Conservation (phyloP, 1,140 invertebrate species). For the Oreohelix idahoensis region DNA sequence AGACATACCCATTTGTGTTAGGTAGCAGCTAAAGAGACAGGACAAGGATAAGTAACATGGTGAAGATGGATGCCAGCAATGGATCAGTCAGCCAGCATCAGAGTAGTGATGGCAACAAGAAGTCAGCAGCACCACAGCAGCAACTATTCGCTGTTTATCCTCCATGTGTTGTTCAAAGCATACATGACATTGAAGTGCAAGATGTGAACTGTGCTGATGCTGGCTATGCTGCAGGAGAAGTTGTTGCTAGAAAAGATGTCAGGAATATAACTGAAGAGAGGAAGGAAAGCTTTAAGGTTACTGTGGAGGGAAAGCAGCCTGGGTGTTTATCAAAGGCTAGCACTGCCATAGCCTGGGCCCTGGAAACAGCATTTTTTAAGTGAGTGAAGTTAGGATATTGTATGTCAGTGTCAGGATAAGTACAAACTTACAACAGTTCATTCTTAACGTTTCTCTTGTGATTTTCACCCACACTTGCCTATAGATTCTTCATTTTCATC, state of each 20-base stretch:
- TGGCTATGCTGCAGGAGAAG: not conserved
- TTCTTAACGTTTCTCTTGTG: too few species aligned
- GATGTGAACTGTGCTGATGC: not conserved
- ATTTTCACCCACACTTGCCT: too few species aligned
- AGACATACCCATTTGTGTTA: too few species aligned
- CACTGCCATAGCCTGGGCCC: not conserved
- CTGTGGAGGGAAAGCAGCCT: not conserved
- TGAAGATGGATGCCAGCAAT: not conserved
- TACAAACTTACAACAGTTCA: too few species aligned
- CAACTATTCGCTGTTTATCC: not conserved
- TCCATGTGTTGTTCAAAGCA: not conserved
- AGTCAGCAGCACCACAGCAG: not conserved
- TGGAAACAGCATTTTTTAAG: slow-evolving; percentile 1
- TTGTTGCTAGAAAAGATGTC: not conserved
- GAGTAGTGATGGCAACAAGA: not conserved
- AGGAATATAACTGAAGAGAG: not conserved
- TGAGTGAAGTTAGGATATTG: not conserved
- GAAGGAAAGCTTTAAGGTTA: not conserved
- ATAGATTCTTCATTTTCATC: too few species aligned
- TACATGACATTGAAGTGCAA: not conserved
- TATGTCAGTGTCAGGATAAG: not conserved
- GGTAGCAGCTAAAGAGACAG: too few species aligned
- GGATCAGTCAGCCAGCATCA: not conserved
- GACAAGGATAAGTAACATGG: not conserved
- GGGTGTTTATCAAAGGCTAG: not conserved